These are phyloP conservation scores for Stegana nigrithorax DNA, from an alignment of 2,888 invertebrate species.

Conservation along the genomic window DNA sequence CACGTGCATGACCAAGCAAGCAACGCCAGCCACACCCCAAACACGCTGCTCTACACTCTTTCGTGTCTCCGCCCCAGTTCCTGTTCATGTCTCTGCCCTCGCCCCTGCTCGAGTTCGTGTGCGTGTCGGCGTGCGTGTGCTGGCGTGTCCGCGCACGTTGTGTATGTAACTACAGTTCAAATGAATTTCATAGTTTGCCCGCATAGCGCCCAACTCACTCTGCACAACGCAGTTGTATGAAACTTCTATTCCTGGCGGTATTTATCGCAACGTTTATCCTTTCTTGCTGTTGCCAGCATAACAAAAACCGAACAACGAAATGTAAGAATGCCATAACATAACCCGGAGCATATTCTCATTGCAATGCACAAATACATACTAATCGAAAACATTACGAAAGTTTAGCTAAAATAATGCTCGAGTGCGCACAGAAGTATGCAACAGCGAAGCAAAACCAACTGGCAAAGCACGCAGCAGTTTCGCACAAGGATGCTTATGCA, in stretches of 20 bases:
- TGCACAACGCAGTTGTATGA: not conserved
- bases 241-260: not conserved
- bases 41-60: no score
- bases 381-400: constrained; percentile 10
- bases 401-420: not conserved
- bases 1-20: not conserved
- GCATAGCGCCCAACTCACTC: not conserved
- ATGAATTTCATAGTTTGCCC: not conserved
- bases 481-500: not conserved
- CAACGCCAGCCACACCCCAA: not conserved
- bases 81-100: no score
- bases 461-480: not conserved
- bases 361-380: not conserved
- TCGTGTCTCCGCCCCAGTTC: no score
- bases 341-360: not conserved
- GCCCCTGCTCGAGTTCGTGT: no score
- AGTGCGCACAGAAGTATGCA: not conserved
- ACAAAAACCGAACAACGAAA: not conserved
- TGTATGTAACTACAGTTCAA: not conserved
- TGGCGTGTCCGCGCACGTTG: not conserved
- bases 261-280: not conserved
- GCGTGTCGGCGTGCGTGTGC: no score
- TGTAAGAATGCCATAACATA: no score
- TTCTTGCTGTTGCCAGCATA: not conserved
- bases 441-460: not conserved